These are phyloP conservation scores for Melitaea athalia DNA, from an alignment of 2,888 invertebrate species.

Conservation along the genomic window DNA sequence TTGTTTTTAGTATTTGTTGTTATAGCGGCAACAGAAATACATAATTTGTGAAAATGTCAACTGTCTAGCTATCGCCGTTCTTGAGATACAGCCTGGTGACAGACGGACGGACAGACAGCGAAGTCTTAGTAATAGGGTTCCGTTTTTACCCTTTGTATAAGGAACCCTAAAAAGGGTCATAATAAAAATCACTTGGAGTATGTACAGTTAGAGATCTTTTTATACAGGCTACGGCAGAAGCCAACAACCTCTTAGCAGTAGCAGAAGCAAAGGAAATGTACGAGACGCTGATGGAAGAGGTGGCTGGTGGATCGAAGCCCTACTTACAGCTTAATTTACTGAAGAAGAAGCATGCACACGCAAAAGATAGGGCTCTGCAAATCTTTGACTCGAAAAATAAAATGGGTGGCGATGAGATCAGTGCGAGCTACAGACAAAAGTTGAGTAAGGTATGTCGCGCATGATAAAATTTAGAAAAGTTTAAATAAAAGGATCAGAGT, in stretches of 20 bases:
- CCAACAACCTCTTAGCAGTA: constrained; percentile 98
- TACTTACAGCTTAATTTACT: constrained; percentile 92
- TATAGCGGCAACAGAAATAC: no score
- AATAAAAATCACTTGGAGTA: no score
- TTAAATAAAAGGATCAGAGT: neutral
- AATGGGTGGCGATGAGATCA: constrained; percentile 98
- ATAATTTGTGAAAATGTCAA: no score
- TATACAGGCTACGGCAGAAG: constrained; percentile 97
- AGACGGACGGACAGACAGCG: no score
- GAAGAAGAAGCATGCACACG: constrained; percentile 90
- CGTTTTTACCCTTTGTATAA: no score
- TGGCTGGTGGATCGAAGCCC: constrained; percentile 95
- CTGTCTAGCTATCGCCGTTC: no score
- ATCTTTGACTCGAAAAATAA: constrained; percentile 92
- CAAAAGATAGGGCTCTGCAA: constrained; percentile 87
- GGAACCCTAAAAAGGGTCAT: no score
- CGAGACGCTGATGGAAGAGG: constrained; percentile 93
- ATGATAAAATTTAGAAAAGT: neutral
- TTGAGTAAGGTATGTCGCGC: constrained; percentile 83
- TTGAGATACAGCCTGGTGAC: no score
- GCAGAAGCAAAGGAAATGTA: constrained; percentile 96
- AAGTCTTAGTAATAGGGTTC: no score
- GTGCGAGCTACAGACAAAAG: constrained; percentile 89
- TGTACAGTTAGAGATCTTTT: neutral
- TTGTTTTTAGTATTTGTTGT: no score